Percentiles rank a stretch among this genome's conserved stretches.
phyloP scores from a whole-genome alignment of 2,113 vertebrate species.

The Cnemophilus loriae region DNA sequence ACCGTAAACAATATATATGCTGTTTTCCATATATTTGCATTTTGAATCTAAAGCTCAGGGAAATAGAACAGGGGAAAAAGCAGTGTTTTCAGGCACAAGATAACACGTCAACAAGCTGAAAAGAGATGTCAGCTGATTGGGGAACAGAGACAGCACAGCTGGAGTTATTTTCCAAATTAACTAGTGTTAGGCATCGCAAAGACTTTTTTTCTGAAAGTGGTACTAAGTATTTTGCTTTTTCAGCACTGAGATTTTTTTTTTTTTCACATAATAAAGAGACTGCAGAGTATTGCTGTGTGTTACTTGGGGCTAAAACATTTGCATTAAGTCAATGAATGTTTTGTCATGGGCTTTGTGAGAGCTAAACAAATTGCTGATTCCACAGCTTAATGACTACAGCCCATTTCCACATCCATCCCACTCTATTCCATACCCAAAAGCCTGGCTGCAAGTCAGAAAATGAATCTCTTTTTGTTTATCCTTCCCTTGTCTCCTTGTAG shows the following conservation, averaged over 20 bases:
- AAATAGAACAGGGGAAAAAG: background rate
- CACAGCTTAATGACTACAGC: background rate
- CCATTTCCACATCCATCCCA: background rate
- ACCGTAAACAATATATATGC: background rate
- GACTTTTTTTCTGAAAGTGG: background rate
- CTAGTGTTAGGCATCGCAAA: background rate
- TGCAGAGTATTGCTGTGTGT: background rate
- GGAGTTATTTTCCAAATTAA: conserved; percentile 29
- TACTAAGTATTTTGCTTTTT: conserved; percentile 5
- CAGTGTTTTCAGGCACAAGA: background rate
- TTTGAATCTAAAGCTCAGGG: background rate
- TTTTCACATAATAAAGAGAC: background rate
- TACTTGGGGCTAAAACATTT: background rate
- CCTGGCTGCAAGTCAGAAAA: background rate
- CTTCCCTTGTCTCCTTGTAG: background rate
- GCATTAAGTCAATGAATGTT: conserved; percentile 1
- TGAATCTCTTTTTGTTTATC: background rate
- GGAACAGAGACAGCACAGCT: background rate
- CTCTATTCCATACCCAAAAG: background rate
- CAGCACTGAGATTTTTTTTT: background rate
- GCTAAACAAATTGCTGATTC: background rate
- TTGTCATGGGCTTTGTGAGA: background rate
- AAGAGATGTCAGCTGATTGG: background rate
- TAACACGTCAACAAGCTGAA: background rate
- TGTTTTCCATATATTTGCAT: background rate